Evolutionary conservation across 2,113 vertebrate genomes (phyloP).

Genomic region (Zosterops hypoxanthus): DNA sequence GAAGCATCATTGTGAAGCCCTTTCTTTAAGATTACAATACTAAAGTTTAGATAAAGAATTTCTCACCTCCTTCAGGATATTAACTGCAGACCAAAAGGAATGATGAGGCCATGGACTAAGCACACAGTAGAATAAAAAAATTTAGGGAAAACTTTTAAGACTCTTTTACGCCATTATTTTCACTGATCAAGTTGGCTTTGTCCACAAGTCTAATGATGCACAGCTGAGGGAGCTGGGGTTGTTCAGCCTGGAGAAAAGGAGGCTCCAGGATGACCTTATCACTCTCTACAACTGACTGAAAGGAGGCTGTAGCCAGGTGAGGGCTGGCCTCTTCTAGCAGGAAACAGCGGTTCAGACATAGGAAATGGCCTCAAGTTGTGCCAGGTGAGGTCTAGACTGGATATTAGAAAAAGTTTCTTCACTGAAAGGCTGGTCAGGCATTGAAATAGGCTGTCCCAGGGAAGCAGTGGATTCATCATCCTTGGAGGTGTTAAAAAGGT

Average conservation of each 20-base stretch:
- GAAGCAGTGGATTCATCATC: neutral
- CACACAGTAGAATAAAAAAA: neutral
- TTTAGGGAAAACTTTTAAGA: neutral
- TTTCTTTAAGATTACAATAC: neutral
- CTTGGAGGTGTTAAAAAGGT: neutral
- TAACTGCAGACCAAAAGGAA: neutral
- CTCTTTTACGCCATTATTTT: neutral
- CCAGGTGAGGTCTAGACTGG: neutral
- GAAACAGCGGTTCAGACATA: neutral
- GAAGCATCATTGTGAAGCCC: neutral
- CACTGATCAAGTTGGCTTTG: neutral
- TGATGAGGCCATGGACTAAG: neutral
- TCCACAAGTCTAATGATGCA: neutral
- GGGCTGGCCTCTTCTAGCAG: neutral
- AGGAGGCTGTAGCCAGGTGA: neutral
- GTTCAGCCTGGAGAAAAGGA: neutral
- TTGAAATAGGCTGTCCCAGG: neutral
- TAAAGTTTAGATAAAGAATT: neutral
- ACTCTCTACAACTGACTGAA: neutral
- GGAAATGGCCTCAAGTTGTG: neutral
- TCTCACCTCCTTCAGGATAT: neutral
- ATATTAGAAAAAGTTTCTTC: neutral
- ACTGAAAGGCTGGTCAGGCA: neutral
- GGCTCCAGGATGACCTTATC: neutral
- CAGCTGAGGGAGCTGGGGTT: neutral